A percentile compares a stretch with the other conserved stretches of the same genome.
Evolutionary conservation across 1,140 invertebrate species (phyloP).

Genomic region (Drosophila kepulauana): DNA sequence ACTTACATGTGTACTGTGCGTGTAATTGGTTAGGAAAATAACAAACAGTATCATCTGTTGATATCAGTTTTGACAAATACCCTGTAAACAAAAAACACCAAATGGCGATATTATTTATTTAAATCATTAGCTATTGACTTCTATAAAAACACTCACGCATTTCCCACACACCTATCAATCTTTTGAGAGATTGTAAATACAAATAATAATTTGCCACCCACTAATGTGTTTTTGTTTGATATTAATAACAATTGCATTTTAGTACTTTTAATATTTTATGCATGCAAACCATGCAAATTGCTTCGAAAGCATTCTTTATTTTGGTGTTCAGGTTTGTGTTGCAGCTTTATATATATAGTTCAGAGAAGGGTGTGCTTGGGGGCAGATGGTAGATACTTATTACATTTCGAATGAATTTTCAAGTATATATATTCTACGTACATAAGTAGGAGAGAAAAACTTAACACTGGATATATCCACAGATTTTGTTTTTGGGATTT

Average conservation of each 20-base stretch:
- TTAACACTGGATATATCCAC: conserved; percentile 38
- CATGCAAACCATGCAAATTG: conserved; percentile 38
- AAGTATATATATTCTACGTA: conserved; percentile 35
- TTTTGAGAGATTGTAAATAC: no score
- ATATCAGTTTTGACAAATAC: conserved; percentile 28
- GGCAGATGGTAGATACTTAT: conserved; percentile 18
- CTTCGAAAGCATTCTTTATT: conserved; percentile 72
- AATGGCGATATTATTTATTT: neutral
- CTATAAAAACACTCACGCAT: neutral
- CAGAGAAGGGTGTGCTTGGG: no score
- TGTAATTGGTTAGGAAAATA: conserved; percentile 31
- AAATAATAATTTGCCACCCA: no score
- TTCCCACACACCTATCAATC: neutral
- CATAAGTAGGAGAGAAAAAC: conserved; percentile 41
- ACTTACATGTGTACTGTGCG: conserved; percentile 4
- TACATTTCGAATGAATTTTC: conserved; percentile 42
- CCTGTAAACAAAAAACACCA: conserved; percentile 18
- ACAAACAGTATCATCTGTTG: conserved; percentile 42
- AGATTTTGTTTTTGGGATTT: neutral
- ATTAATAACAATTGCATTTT: neutral
- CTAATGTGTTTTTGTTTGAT: no score
- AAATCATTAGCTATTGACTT: neutral
- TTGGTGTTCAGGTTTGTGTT: conserved; percentile 38
- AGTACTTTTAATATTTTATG: neutral
- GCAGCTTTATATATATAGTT: conserved; percentile 12